Conservation (phyloP, 2,113 vertebrate genomes). For the Oriolus oriolus region DNA sequence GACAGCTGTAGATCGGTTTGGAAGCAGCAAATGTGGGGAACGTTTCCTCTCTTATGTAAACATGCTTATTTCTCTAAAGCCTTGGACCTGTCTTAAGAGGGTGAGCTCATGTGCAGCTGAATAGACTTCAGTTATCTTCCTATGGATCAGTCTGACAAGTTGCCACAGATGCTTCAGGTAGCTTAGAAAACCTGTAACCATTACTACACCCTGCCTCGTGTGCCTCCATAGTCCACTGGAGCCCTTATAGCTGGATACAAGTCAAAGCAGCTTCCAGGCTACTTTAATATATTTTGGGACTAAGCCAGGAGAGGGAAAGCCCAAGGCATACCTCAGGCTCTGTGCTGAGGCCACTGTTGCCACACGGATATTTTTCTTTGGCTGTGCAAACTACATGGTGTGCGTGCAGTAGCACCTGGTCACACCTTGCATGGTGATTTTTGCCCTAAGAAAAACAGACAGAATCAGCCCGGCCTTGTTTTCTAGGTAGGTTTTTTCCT, state of each 20-base stretch:
- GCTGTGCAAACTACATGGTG: not conserved
- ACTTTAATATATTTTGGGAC: not conserved
- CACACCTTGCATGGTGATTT: not conserved
- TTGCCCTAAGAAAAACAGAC: not conserved
- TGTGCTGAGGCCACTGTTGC: not conserved
- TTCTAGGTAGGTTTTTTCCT: not conserved
- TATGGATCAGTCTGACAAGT: not conserved
- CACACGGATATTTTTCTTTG: not conserved
- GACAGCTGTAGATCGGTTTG: not conserved
- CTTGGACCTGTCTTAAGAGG: not conserved
- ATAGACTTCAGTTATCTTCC: not conserved
- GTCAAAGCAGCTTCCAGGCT: not conserved
- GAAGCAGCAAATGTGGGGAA: not conserved
- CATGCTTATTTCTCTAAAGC: not conserved
- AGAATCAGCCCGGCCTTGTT: not conserved
- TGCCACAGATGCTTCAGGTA: not conserved
- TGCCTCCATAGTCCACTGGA: not conserved
- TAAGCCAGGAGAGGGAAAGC: not conserved
- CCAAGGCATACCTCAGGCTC: not conserved
- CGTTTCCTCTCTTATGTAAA: not conserved
- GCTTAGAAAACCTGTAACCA: not conserved
- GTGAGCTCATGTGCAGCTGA: conserved; percentile 23
- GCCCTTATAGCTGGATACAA: not conserved
- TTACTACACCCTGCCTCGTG: not conserved
- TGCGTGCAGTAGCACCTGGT: not conserved